Percentiles rank a stretch among this genome's conserved stretches.
Conservation (phyloP, 2,113 vertebrate genomes). For the Eulemur macaco region DNA sequence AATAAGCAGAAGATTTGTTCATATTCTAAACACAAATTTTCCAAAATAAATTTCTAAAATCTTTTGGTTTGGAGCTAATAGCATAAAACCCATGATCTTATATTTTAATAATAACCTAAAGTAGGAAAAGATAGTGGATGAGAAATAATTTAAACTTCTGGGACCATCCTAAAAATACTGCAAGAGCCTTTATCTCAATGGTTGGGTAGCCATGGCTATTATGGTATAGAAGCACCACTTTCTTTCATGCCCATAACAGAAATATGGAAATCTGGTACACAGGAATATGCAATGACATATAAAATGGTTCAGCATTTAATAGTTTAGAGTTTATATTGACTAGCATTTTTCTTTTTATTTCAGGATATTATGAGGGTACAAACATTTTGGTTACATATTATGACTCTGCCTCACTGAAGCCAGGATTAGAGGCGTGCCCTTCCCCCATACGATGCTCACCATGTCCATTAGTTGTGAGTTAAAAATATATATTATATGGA, state of each 20-base stretch:
- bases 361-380: too few relatives aligned
- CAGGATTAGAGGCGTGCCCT: too few relatives aligned
- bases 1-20: slow-evolving; percentile 33
- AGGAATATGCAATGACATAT: background rate
- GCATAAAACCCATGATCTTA: slow-evolving; percentile 30
- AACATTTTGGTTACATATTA: too few relatives aligned
- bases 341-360: background rate
- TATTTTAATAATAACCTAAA: slow-evolving; percentile 41
- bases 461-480: too few relatives aligned
- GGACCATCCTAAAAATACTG: slow-evolving; percentile 6
- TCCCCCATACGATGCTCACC: too few relatives aligned
- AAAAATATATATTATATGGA: background rate
- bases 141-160: slow-evolving; percentile 47
- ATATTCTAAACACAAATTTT: slow-evolving; percentile 45
- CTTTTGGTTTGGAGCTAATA: slow-evolving; percentile 34
- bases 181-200: slow-evolving; percentile 30
- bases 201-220: background rate
- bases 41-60: slow-evolving; percentile 44
- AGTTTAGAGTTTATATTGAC: background rate
- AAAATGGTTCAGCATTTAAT: background rate
- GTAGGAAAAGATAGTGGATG: slow-evolving; percentile 29
- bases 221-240: background rate
- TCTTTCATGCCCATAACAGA: background rate
- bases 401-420: too few relatives aligned
- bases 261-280: background rate